Evolutionary conservation across 2,113 vertebrate species (phyloP).

Genomic region (Progne subis): DNA sequence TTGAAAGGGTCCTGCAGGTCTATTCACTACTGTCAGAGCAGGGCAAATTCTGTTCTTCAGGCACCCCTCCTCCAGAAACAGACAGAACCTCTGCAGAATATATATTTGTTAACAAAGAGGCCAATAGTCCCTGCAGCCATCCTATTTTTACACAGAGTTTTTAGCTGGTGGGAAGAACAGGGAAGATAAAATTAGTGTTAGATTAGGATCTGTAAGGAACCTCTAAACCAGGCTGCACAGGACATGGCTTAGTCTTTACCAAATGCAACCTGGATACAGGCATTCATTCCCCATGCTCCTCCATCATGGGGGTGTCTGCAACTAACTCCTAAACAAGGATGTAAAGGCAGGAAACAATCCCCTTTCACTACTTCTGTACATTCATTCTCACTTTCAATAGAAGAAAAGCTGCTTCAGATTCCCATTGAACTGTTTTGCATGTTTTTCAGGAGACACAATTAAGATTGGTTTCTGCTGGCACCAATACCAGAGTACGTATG

Average conservation of each 20-base stretch:
- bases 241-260: not conserved
- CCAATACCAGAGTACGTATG: not conserved
- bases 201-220: not conserved
- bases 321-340: not conserved
- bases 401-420: slow-evolving; percentile 48
- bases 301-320: not conserved
- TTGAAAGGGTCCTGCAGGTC: not conserved
- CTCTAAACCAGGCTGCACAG: not conserved
- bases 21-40: not conserved
- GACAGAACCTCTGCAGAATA: not conserved
- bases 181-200: not conserved
- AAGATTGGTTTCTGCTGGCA: slow-evolving; percentile 44
- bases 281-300: not conserved
- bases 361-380: slow-evolving; percentile 16
- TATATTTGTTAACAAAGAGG: not conserved
- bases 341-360: not conserved
- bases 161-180: not conserved
- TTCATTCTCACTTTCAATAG: slow-evolving; percentile 27
- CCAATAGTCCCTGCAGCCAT: not conserved
- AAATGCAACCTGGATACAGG: not conserved
- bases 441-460: slow-evolving; percentile 54
- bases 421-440: slow-evolving; percentile 7
- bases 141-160: not conserved
- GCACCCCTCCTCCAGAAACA: not conserved
- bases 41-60: not conserved